Percentiles rank a stretch among this genome's conserved stretches.
phyloP scores from a whole-genome alignment of 1,140 invertebrate species.

The Capitella teleta region DNA sequence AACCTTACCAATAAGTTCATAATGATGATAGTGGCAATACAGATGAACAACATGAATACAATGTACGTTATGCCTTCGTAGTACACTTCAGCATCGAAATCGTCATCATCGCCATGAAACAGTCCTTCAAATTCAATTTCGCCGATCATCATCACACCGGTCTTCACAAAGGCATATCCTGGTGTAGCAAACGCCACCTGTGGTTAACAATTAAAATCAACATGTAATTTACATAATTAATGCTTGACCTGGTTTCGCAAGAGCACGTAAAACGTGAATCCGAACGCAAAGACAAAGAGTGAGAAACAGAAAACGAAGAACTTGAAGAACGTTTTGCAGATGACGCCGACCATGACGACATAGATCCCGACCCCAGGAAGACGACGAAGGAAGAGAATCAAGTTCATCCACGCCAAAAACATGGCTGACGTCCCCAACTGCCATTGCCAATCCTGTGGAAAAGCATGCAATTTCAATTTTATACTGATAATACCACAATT shows the following conservation, averaged over 20 bases:
- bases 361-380: constrained; percentile 6
- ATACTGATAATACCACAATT: no score
- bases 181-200: constrained; percentile 13
- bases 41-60: no score
- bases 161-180: background rate
- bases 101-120: no score
- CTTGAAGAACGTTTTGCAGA: constrained; percentile 4
- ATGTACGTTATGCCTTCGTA: no score
- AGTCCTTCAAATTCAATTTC: no score
- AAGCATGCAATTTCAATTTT: no score
- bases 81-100: no score
- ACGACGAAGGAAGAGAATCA: constrained; percentile 4
- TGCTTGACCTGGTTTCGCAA: constrained; percentile 11
- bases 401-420: constrained; percentile 6
- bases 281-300: background rate
- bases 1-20: no score
- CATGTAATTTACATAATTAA: background rate
- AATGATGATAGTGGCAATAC: no score
- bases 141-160: no score
- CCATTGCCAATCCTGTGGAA: constrained; percentile 8
- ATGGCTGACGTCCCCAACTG: constrained; percentile 4
- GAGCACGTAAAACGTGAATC: constrained; percentile 4
- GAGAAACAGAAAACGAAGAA: constrained; percentile 3
- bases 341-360: constrained; percentile 2
- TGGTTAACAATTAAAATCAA: background rate